These are phyloP conservation scores for Sycophaga agraensis DNA, from an alignment of 1,140 invertebrate species.

Conservation along the genomic window DNA sequence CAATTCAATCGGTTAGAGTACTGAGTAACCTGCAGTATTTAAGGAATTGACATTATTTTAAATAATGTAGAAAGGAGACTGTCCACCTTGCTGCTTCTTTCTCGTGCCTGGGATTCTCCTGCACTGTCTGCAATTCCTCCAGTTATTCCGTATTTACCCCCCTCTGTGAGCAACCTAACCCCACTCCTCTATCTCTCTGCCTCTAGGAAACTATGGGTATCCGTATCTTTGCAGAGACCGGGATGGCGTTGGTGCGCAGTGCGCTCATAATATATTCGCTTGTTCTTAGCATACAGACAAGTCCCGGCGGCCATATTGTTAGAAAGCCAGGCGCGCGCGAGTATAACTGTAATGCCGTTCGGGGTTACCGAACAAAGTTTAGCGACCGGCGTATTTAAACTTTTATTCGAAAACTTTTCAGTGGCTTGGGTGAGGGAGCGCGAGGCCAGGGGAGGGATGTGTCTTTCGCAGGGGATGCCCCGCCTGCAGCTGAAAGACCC, in stretches of 20 bases:
- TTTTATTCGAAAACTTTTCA: constrained; percentile 57
- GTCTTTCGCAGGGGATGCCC: background rate
- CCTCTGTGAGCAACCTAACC: background rate
- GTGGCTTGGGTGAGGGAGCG: constrained; percentile 15
- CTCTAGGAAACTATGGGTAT: background rate
- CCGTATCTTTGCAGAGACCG: background rate
- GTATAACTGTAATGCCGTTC: constrained; percentile 19
- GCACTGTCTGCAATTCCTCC: background rate
- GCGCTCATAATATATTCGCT: constrained; percentile 18
- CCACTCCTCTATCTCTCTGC: background rate
- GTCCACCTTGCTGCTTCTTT: background rate
- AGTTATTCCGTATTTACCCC: background rate
- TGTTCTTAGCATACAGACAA: constrained; percentile 43
- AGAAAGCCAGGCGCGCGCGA: constrained; percentile 11
- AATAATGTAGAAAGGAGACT: background rate
- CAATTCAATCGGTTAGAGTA: too few relatives aligned
- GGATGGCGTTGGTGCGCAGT: too few relatives aligned
- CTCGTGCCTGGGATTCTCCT: background rate
- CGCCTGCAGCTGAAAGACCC: too few relatives aligned
- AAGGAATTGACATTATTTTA: background rate
- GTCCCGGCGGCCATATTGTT: constrained; percentile 45
- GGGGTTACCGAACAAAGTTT: constrained; percentile 46
- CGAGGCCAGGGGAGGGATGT: constrained; percentile 6
- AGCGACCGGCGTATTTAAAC: constrained; percentile 48
- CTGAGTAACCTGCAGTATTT: too few relatives aligned